Evolutionary conservation across 1,140 invertebrate species (phyloP), one percentile per base, ranked within the genome.

Genomic region (Chironomus striatipennis): DNA sequence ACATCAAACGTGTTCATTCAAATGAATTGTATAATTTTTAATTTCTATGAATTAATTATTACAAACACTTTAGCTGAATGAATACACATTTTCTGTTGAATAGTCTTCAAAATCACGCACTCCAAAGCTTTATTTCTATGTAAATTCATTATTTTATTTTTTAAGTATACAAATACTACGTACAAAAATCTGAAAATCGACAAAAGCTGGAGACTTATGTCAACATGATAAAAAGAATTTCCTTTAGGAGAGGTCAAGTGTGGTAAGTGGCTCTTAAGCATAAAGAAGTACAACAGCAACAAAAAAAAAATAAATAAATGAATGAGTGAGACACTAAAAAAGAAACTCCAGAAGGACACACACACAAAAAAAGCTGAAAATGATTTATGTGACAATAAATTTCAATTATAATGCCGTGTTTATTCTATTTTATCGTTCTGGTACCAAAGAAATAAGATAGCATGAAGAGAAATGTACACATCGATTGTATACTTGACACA

Each of bases 321-420:
- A 57, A 47, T 47, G 43, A 47, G 43, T 47, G 15, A 47, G 43
- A 47, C 2, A 47, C 8, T 10, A 15, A 2, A 47, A 43, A 47
- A 4, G 43, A 47, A 47, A 47, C 15, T 34, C 5, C 24, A 1
- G 24, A 34, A 34, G 24, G 24, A 34, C 24, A 34, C 24, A 34
- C 24, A 34, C 24, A 34, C 47, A 57, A 15, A n/a, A 10, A 57
- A 57, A n/a, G 15, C 47, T 57, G 47, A 20, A 70, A 70, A 70
- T 70, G 65, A 70, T 70, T 70, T 70, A 70, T 70, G 18, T 70
- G 17, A 70, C 65, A 70, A 70, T 70, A 70, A 70, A 70, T 70
- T 70, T 70, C 65, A 70, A 20, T 70, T 70, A 18, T 70, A 70
- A 70, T 20, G 6, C 65, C 17, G n/a, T 21, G 7, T 70, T 21